Conservation (phyloP, 1,140 invertebrate species). For the Ptiloglossa arizonensis region DNA sequence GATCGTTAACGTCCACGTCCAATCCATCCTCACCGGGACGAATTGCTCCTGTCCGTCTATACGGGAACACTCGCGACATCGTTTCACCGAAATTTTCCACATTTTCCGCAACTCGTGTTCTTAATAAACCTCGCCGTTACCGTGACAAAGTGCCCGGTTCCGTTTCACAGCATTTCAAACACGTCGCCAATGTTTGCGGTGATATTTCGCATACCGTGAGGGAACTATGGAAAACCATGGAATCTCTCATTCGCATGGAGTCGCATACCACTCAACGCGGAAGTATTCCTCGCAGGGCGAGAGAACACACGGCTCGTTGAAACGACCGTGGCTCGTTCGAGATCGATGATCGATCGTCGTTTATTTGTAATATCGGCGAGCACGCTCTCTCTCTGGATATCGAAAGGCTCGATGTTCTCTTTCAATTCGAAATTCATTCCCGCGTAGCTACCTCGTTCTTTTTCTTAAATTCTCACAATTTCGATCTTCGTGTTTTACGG, state of each 20-base stretch:
- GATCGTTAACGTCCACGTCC: not conserved
- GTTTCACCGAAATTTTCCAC: not conserved
- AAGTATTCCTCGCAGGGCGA: too few species aligned
- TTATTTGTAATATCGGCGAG: too few species aligned
- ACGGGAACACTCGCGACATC: not conserved
- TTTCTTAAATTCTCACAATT: too few species aligned
- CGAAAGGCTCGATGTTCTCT: too few species aligned
- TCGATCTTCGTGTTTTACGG: too few species aligned
- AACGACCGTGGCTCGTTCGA: too few species aligned
- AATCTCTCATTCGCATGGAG: not conserved
- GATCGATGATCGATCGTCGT: too few species aligned
- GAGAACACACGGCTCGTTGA: too few species aligned
- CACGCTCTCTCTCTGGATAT: too few species aligned
- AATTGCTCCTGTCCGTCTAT: not conserved
- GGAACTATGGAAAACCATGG: conserved; percentile 33
- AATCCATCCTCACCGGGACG: too few species aligned
- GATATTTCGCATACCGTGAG: conserved; percentile 28
- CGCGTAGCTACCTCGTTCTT: too few species aligned
- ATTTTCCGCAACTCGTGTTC: not conserved
- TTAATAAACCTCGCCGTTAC: conserved; percentile 17
- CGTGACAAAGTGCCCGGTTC: conserved; percentile 3
- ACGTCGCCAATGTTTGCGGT: conserved; percentile 7
- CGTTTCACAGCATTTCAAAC: not conserved
- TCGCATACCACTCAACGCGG: not conserved
- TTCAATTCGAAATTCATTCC: too few species aligned